Percentiles rank a stretch among this genome's conserved stretches.
phyloP scores from a whole-genome alignment of 92 coral and sea anemone species.

The Epizoanthus rinbou region DNA sequence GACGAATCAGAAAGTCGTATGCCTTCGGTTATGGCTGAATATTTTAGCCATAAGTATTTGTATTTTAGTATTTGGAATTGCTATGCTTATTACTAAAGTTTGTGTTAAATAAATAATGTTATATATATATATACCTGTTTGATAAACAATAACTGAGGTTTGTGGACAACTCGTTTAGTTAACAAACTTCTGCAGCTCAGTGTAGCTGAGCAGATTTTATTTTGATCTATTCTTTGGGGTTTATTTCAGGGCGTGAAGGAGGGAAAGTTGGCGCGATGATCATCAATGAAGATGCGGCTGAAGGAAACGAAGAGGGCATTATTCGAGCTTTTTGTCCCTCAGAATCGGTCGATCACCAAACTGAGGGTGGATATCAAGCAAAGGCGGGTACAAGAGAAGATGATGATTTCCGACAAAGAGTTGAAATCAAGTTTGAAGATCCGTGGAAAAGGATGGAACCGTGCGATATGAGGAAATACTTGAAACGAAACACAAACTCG shows the following conservation, averaged over 20 bases:
- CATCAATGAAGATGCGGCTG: not conserved
- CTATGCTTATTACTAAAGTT: not conserved
- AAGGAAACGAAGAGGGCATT: constrained; percentile 5
- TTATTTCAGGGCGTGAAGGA: constrained; percentile 11
- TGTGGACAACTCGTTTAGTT: not conserved
- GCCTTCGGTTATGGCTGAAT: too few species aligned
- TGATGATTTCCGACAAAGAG: not conserved
- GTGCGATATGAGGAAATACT: constrained; percentile 14
- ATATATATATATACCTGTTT: not conserved
- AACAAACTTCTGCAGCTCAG: too few species aligned
- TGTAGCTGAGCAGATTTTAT: too few species aligned
- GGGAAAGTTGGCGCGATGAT: not conserved
- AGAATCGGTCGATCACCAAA: constrained; percentile 15
- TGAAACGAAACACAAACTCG: not conserved
- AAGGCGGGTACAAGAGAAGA: not conserved
- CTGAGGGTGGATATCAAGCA: not conserved
- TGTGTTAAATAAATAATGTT: not conserved
- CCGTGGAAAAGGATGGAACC: constrained; percentile 71
- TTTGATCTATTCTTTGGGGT: too few species aligned
- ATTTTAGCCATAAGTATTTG: too few species aligned
- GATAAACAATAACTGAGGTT: constrained; percentile 2
- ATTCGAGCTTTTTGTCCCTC: constrained; percentile 5
- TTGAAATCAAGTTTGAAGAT: constrained; percentile 63
- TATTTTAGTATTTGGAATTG: too few species aligned
- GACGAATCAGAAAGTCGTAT: too few species aligned